phyloP scores from a whole-genome alignment of 2,888 invertebrate genomes.

The Rapana venosa region DNA sequence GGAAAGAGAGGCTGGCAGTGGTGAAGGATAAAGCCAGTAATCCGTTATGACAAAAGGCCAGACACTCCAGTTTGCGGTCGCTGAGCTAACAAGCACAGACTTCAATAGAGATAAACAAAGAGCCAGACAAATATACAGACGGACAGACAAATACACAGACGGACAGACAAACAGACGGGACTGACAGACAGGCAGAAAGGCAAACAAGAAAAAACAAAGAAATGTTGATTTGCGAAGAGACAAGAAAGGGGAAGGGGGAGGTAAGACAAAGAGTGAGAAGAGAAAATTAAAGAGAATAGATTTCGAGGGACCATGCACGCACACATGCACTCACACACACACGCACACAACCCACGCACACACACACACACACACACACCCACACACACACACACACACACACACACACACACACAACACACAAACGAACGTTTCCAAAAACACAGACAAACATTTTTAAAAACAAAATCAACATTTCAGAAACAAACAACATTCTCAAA shows the following conservation, averaged over 20 bases:
- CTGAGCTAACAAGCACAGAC: background rate
- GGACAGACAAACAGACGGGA: too few relatives aligned
- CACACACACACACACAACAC: background rate
- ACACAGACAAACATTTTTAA: background rate
- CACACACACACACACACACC: conserved; percentile 17
- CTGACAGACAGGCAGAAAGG: background rate
- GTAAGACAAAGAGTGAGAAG: background rate
- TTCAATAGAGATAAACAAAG: background rate
- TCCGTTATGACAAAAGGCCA: background rate
- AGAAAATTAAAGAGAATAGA: background rate
- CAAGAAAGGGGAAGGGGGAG: background rate
- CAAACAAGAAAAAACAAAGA: background rate
- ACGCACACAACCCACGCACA: background rate
- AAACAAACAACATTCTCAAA: background rate
- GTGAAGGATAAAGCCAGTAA: too few relatives aligned
- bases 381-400: conserved; percentile 15
- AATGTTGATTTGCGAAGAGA: background rate
- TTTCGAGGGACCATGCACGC: background rate
- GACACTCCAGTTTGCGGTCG: background rate
- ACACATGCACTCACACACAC: background rate
- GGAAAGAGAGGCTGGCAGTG: too few relatives aligned
- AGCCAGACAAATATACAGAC: background rate
- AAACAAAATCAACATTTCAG: background rate
- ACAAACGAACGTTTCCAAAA: too few relatives aligned
- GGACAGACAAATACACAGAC: too few relatives aligned